Percentiles rank a stretch among this genome's conserved stretches.
phyloP scores from a whole-genome alignment of 1,140 invertebrate species.

The Maniola jurtina region DNA sequence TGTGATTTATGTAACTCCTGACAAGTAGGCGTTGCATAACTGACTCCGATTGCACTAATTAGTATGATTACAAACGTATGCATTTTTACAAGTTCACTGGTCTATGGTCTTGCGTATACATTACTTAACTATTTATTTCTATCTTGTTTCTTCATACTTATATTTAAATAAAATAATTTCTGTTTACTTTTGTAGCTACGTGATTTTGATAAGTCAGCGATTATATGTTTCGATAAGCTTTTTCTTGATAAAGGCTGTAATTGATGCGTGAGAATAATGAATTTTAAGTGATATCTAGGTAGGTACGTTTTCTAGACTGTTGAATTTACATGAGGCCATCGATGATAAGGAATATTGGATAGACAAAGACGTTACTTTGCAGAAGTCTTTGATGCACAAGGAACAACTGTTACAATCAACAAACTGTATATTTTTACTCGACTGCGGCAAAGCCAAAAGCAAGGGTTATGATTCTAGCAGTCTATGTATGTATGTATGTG shows the following conservation, averaged over 20 bases:
- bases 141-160: slow-evolving; percentile 17
- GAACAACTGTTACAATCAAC: no score
- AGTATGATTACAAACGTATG: slow-evolving; percentile 32
- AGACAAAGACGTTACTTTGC: no score
- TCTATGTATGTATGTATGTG: no score
- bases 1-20: slow-evolving; percentile 57
- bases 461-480: no score
- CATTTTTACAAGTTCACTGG: slow-evolving; percentile 34
- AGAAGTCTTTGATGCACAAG: no score
- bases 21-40: slow-evolving; percentile 45
- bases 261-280: slow-evolving; percentile 4
- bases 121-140: slow-evolving; percentile 13
- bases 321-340: no score
- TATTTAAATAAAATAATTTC: slow-evolving; percentile 40
- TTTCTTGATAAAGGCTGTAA: slow-evolving; percentile 14
- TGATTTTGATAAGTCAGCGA: neutral
- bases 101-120: slow-evolving; percentile 1
- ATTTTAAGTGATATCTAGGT: neutral
- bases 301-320: neutral
- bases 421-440: no score
- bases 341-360: no score
- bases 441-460: no score
- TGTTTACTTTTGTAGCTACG: neutral
- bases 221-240: slow-evolving; percentile 19
- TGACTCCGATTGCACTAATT: slow-evolving; percentile 34